Evolutionary conservation across 1,140 invertebrate species (phyloP).

Genomic region (Pseudomyrmex concolor): DNA sequence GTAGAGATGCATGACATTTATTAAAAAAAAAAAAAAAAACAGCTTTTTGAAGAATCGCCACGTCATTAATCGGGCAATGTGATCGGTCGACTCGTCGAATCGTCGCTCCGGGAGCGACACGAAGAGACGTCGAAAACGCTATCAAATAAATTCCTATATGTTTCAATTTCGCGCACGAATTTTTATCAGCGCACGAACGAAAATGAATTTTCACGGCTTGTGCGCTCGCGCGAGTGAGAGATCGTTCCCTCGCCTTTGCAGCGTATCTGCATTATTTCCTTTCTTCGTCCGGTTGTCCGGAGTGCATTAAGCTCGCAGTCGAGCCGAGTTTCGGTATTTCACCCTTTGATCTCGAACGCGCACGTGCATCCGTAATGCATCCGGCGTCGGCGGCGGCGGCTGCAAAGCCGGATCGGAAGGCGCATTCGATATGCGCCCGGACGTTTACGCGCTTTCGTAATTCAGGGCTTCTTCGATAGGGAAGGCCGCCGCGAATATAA

Average conservation of each 20-base stretch:
- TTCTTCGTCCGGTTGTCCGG: slow-evolving; percentile 26
- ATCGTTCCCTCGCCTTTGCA: background rate
- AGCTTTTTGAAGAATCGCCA: too few relatives aligned
- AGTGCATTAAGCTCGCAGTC: slow-evolving; percentile 36
- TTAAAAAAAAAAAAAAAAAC: too few relatives aligned
- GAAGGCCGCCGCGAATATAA: background rate
- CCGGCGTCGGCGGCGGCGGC: slow-evolving; percentile 7
- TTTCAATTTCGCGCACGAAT: background rate
- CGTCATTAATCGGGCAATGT: too few relatives aligned
- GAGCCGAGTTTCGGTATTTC: slow-evolving; percentile 48
- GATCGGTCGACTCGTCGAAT: too few relatives aligned
- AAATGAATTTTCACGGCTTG: slow-evolving; percentile 40
- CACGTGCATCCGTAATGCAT: slow-evolving; percentile 52
- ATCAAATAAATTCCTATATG: background rate
- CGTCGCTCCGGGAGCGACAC: too few relatives aligned
- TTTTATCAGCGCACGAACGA: background rate
- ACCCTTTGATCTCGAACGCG: slow-evolving; percentile 58
- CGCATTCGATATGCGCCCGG: slow-evolving; percentile 33
- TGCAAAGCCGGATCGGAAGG: slow-evolving; percentile 36
- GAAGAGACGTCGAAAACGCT: too few relatives aligned
- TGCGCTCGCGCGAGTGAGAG: background rate
- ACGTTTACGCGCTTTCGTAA: slow-evolving; percentile 46
- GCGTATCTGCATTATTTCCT: slow-evolving; percentile 49
- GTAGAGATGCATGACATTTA: slow-evolving; percentile 77
- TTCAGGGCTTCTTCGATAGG: slow-evolving; percentile 42